These are phyloP conservation scores for Carpatolechia fugitivella DNA, from an alignment of 2,888 invertebrate genomes.

Conservation along the genomic window DNA sequence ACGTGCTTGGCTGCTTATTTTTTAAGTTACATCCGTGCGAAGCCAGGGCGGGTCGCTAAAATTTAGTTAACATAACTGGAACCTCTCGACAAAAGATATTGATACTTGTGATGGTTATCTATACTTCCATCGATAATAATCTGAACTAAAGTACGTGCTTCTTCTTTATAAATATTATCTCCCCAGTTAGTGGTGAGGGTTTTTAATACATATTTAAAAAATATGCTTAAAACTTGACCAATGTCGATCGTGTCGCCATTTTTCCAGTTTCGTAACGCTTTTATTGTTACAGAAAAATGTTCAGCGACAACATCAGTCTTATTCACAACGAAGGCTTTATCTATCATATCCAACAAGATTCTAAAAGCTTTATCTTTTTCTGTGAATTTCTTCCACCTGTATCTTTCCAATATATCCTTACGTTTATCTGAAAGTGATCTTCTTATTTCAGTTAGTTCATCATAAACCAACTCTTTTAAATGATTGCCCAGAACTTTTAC, in stretches of 20 bases:
- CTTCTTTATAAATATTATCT: background rate
- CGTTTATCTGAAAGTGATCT: background rate
- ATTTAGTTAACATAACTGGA: background rate
- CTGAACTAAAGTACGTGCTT: background rate
- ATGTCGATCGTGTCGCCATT: too few species aligned
- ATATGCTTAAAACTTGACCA: background rate
- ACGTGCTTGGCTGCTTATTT: too few species aligned
- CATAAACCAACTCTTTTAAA: background rate
- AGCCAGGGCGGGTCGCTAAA: too few species aligned
- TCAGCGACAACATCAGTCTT: background rate
- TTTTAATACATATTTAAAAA: background rate
- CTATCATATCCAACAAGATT: background rate
- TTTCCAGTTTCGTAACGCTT: background rate
- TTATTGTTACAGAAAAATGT: background rate
- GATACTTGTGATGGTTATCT: background rate
- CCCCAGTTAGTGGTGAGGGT: background rate
- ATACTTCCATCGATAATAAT: background rate
- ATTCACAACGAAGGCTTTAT: background rate
- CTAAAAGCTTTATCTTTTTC: background rate
- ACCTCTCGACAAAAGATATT: background rate
- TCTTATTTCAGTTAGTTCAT: background rate
- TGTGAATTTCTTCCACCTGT: background rate
- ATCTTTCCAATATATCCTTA: background rate
- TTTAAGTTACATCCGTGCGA: too few species aligned
- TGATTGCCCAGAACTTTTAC: background rate